Evolutionary conservation across 2,888 invertebrate genomes (phyloP), one percentile per base, ranked within the genome.

Genomic region (Xiphydria camelus): DNA sequence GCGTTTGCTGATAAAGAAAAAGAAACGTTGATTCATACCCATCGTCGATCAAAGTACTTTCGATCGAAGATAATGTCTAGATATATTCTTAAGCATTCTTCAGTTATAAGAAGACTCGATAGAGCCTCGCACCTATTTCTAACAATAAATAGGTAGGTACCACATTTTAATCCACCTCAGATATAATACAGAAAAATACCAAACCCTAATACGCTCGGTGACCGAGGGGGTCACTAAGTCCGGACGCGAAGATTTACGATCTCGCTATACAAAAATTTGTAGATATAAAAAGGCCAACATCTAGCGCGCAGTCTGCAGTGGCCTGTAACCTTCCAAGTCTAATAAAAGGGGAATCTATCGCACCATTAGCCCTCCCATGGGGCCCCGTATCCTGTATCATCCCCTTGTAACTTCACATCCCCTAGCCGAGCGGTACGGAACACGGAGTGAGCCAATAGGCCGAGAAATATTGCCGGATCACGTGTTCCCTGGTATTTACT

Each of bases 261-360:
- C 14, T 29, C 14, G 29, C 29, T 29, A 5, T 29, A 29, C 29
- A 29, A 29, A 29, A 29, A 29, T 29, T 29, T 29, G 29, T 29
- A 29, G 12, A 29, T 29, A n/a, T n/a, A 29, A 29, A 29, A 29
- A 14, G 29, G 29, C 29, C 15, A 14, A 29, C 29, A 29, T 29
- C 29, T 15, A 29, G 29, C 29, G 12, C 29, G 29, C 12, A 14
- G 29, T 29, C 29, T 29, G 29, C 15, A 29, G 29, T 29, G 29
- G 29, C 29, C 29, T 35, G 19, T 37, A 42, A 42, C 42, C 42
- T 42, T 42, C 42, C 42, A 26, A 44, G 43, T 37, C 38, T 44
- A 44, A 44, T 44, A 44, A 38, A 44, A 44, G 31, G 21, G 37
- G 43, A 44, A 44, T 44, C 43, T 44, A 44, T 44, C 43, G 43